Conservation (phyloP, 2,113 vertebrate genomes). For the Menura novaehollandiae region DNA sequence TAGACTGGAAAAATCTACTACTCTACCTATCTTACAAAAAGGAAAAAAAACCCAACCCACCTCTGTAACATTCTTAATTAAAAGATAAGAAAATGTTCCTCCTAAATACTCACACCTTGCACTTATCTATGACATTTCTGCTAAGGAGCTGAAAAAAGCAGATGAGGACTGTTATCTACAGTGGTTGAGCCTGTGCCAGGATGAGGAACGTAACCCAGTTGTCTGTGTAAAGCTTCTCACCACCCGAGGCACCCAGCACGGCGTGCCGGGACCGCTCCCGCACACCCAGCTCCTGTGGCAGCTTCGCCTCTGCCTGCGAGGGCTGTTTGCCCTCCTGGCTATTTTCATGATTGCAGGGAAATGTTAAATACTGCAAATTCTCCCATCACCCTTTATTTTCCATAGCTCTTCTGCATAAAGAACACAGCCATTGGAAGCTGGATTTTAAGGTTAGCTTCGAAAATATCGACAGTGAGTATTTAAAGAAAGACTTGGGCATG, state of each 20-base stretch:
- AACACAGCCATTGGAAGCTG: background rate
- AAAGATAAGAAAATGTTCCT: conserved; percentile 46
- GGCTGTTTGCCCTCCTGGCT: background rate
- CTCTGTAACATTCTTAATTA: conserved; percentile 27
- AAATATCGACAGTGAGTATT: background rate
- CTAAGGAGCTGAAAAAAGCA: background rate
- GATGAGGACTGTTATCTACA: background rate
- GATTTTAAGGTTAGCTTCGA: background rate
- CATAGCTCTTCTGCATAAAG: background rate
- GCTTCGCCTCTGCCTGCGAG: background rate
- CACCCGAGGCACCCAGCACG: fast-evolving
- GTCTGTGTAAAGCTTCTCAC: background rate
- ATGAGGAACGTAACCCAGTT: background rate
- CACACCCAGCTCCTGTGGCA: fast-evolving
- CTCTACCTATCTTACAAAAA: background rate
- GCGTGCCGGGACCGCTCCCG: fast-evolving
- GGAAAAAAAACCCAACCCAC: background rate
- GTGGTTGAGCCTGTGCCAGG: background rate
- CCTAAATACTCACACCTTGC: background rate
- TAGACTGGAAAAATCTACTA: conserved; percentile 7
- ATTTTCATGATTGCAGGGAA: background rate
- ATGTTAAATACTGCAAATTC: background rate
- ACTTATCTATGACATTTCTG: conserved; percentile 16
- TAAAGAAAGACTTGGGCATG: background rate
- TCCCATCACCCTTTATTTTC: background rate